These are phyloP conservation scores for Cyphomyrmex costatus DNA, from an alignment of 1,140 invertebrate genomes.

Conservation along the genomic window DNA sequence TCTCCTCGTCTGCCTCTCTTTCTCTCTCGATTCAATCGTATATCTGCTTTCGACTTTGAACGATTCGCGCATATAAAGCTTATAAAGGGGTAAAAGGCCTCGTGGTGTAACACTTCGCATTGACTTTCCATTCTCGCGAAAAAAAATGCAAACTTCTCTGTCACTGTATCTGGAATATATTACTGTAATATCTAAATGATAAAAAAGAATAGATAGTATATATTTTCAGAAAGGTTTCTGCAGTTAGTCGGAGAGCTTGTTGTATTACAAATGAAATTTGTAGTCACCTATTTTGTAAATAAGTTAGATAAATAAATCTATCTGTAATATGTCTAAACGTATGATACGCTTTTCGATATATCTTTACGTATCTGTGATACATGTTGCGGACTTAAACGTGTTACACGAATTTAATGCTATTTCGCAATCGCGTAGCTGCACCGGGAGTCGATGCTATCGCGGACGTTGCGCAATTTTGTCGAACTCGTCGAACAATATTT, in stretches of 20 bases:
- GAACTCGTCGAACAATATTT: slow-evolving; percentile 30
- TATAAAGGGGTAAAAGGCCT: slow-evolving; percentile 3
- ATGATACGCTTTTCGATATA: no score
- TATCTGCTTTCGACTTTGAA: slow-evolving; percentile 10
- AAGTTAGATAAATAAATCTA: no score
- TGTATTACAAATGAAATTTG: no score
- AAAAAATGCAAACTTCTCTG: background rate
- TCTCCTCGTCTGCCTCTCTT: background rate
- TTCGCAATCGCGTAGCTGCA: slow-evolving; percentile 21
- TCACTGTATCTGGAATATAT: background rate
- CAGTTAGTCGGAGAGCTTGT: no score
- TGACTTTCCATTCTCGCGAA: background rate
- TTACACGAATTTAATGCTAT: background rate
- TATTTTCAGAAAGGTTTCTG: background rate
- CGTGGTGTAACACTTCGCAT: slow-evolving; percentile 17
- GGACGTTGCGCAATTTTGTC: slow-evolving; percentile 38
- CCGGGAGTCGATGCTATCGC: slow-evolving; percentile 41
- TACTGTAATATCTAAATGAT: background rate
- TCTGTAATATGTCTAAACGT: no score
- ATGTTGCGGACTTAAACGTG: background rate
- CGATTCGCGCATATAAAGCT: slow-evolving; percentile 13
- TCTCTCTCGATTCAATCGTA: slow-evolving; percentile 14
- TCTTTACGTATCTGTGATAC: background rate
- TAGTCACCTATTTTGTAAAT: no score
- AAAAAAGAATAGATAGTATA: background rate